Evolutionary conservation across 1,140 invertebrate species (phyloP), one percentile per base, ranked within the genome.

Genomic region (Thaumetopoea pityocampa): DNA sequence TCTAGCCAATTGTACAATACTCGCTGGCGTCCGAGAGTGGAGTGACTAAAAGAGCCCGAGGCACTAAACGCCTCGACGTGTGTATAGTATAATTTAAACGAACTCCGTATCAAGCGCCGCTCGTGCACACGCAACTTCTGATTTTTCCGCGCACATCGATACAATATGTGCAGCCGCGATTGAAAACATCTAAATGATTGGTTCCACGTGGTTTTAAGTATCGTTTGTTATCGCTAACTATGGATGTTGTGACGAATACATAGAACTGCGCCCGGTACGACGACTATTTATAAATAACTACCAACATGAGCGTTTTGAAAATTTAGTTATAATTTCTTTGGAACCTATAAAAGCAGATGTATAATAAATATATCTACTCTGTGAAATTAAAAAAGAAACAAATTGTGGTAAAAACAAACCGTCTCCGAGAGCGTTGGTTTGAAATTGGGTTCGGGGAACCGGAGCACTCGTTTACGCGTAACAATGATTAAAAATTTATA

Each of bases 71-170:
- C 46, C 50, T 37, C 45, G 27, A 32, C 30, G 17, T 64, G 60
- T 58, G 64, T 64, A 61, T 59, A 63, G 38, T 51, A 46, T n/a
- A 33, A 20, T 23, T 51, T 29, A 18, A 41, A 48, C n/a, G n/a
- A n/a, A n/a, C n/a, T n/a, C 55, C 41, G 55, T 49, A 54, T 56
- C 41, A 63, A 63, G 61, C 62, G 61, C 38, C 53, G 47, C 34
- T 68, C 58, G 57, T 51, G 54, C 63, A 62, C 51, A 48, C 35
- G 33, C 52, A 23, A 23, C 44, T 45, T 41, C 30, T 43, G 46
- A 44, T 37, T 51, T 41, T 50, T 64, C 47, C 50, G 47, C 36
- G 24, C 41, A 23, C 29, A 53, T 44, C 48, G 43, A 56, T 44
- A 45, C 49, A 56, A 42, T 53, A 40, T 53, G 47, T 46, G 36